Evolutionary conservation across 1,140 invertebrate genomes (phyloP), one percentile per base, ranked within the genome.

Genomic region (Drosophila saltans): DNA sequence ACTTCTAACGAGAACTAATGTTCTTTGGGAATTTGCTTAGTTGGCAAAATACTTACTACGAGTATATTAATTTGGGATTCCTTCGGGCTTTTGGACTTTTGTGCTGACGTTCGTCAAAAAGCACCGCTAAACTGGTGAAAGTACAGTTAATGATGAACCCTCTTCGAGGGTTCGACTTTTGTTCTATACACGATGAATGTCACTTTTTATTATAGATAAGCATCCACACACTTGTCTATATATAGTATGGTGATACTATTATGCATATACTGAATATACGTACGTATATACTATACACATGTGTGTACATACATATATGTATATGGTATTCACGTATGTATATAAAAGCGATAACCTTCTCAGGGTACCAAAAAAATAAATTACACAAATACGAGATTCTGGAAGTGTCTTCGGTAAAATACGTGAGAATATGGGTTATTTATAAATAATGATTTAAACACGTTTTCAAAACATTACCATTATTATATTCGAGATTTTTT

Each of bases 121-220:
- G 33, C 33, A 5, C 33, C 6, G 11, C 11, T 16, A 7, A 57
- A 16, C n/a, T 39, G 57, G 57, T 59, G 33, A 59, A 59, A 59
- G 57, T 59, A 59, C 57, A 40, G 57, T 24, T 24, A 40, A 40
- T 39, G 57, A 3, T 39, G 33, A 59, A 39, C 52, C 26, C 11
- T 57, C 55, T 5, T 11, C 26, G 10, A 33, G 26, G 9, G 11
- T 33, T 58, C 33, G 33, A 36, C 6, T 36, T 36, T 58, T 11
- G 16, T 59, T 59, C 57, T 59, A 59, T 33, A 21, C 16, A 39
- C 45, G 45, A 52, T 52, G 45, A 52, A 52, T 52, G 45, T 52
- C 45, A 26, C 21, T 52, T 52, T 52, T 52, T 52, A 21, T 10
- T 52, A 52, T 52, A 26, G 45, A 52, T 52, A 52, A 52, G 45